Evolutionary conservation across 37 sponge, comb jelly and placozoan species (phyloP), one percentile per base, ranked within the genome.

Genomic region (Geodia barretti): DNA sequence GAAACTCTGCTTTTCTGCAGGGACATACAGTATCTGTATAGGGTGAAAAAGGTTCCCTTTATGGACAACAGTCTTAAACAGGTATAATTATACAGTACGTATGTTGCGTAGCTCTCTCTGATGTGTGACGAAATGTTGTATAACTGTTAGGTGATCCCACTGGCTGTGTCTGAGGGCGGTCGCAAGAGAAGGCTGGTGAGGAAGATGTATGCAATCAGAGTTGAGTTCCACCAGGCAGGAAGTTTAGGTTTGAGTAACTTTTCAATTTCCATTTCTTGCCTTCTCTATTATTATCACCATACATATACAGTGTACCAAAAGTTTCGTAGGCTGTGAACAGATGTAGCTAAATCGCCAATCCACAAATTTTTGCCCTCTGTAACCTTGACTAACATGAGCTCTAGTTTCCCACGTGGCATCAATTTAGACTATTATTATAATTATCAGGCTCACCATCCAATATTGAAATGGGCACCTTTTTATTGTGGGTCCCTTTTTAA

Each of bases 191-290:
- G 90, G 59, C 76, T 93, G 39, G 66, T 82, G 38, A 64, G 94
- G 38, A 93, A 93, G 82, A 75, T 87, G 79, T 89, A 93, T 67
- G 82, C 88, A 8, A 36, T 93, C 24, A 72, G 90, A 32, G 54
- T 93, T 42, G 88, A 86, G 75, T 93, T 93, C 79, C 84, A 83
- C 60, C 94, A 93, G 60, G 68, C 86, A 26, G 94, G 94, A 24
- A 85, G 84, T 31, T 38, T 93, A 39, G 94, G 94, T 86, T 47
- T 30, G 34, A 43, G 70, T 29, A 36, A 34, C 33, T 3, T 19
- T 58, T 58, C 19, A 11, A 58, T 11, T 58, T n/a, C n/a, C n/a
- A n/a, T n/a, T n/a, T n/a, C n/a, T n/a, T n/a, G n/a, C n/a, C n/a
- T n/a, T n/a, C n/a, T n/a, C n/a, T n/a, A n/a, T n/a, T n/a, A n/a